Evolutionary conservation across 2,888 invertebrate species (phyloP), one percentile per base, ranked within the genome.

Genomic region (Drosophila pseudotakahashii): DNA sequence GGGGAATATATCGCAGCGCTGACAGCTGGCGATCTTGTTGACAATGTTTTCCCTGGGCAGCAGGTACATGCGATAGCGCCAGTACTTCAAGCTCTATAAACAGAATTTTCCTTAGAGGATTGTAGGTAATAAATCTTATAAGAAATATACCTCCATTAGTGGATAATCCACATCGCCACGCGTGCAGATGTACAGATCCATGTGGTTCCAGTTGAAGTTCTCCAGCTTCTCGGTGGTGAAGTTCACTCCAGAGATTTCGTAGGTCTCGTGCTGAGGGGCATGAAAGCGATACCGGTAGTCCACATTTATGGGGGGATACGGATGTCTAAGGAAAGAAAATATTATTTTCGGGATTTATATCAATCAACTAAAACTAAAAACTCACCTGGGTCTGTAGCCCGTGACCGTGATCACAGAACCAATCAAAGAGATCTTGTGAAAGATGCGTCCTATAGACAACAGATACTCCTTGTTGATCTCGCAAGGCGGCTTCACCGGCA

Each of bases 141-240:
- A 2, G 11, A n/a, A 34, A 79, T 88, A 91, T 92, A 97, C 97
- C 93, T 98, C 97, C 73, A 95, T 95, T 32, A 98, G 93, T 34
- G 95, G 94, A 93, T 97, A 98, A 91, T 98, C 98, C 0, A 97
- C 96, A 90, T 98, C 98, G 0, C 98, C 98, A 69, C 98, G 94
- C 0, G 98, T 98, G 89, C 98, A 98, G 75, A 99, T 98, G 91
- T 98, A 99, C 91, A 98, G 97, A 92, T 99, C 99, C 93, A 99
- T 94, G 90, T 98, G 98, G 92, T 98, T 99, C 99, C 99, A 99
- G 92, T 98, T 98, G 91, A 97, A 99, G 81, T 97, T 98, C 92
- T 99, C 99, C 58, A 98, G 93, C 90, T 98, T 97, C 92, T 99
- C 98, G 0, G 98, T 98, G 1, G 96, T 96, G 92, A 99, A 99